Evolutionary conservation across 1,140 invertebrate genomes (phyloP).

Genomic region (Eufriesea mexicana): DNA sequence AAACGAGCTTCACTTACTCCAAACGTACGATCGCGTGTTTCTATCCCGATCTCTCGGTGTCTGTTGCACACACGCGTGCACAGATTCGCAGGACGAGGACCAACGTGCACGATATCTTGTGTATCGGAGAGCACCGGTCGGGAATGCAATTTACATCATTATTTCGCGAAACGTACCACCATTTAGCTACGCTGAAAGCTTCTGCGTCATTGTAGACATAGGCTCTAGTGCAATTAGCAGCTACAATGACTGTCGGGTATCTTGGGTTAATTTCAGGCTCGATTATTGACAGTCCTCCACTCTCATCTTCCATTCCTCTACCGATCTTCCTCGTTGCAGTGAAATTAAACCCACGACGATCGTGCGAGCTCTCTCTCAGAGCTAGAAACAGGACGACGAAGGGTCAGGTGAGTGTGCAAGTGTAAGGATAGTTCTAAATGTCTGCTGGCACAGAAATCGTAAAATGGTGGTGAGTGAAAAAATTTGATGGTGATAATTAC

Average conservation of each 20-base stretch:
- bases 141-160: conserved; percentile 45
- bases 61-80: too few species aligned
- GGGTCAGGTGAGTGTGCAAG: too few species aligned
- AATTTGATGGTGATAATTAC: background rate
- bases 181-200: conserved; percentile 41
- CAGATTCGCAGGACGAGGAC: too few species aligned
- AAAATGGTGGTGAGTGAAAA: too few species aligned
- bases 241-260: background rate
- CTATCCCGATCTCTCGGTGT: too few species aligned
- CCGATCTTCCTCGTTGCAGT: background rate
- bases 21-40: too few species aligned
- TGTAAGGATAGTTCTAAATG: too few species aligned
- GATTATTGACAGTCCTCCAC: background rate
- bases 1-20: background rate
- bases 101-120: background rate
- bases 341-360: background rate
- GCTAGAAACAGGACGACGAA: background rate
- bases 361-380: background rate
- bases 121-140: background rate
- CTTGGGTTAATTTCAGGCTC: background rate
- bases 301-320: background rate
- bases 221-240: conserved; percentile 13
- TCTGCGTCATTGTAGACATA: conserved; percentile 14
- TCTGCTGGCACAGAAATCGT: too few species aligned
- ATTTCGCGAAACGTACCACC: conserved; percentile 28